These are phyloP conservation scores for Dryas iulia DNA, from an alignment of 1,140 invertebrate genomes.

Conservation along the genomic window DNA sequence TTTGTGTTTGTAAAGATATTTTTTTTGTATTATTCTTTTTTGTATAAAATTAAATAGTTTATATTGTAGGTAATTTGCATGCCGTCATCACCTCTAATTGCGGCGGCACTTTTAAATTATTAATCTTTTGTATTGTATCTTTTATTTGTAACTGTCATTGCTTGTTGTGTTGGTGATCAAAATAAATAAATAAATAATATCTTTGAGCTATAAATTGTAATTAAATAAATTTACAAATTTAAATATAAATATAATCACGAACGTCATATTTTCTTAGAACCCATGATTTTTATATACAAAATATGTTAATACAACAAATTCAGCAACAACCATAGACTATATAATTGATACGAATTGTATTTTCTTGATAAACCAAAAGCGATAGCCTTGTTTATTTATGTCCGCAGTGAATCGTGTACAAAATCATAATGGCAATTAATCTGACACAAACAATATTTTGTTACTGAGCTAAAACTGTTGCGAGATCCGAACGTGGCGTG, in stretches of 20 bases:
- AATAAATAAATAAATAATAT: too few species aligned
- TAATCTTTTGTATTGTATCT: too few species aligned
- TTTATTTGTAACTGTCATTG: too few species aligned
- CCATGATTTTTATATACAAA: not conserved
- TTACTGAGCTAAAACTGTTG: conserved; percentile 49
- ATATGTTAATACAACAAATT: not conserved
- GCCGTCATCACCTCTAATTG: too few species aligned
- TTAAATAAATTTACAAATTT: not conserved
- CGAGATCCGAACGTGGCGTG: conserved; percentile 62
- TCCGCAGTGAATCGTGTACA: conserved; percentile 36
- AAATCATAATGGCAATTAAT: conserved; percentile 47
- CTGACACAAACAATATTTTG: conserved; percentile 57
- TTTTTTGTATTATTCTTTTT: too few species aligned
- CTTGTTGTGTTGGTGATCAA: too few species aligned
- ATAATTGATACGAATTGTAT: conserved; percentile 16
- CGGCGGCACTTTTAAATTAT: too few species aligned
- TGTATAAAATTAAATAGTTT: too few species aligned
- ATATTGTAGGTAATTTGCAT: too few species aligned
- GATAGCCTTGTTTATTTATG: conserved; percentile 34
- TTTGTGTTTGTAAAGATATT: too few species aligned
- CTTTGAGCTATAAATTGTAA: not conserved
- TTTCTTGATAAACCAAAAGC: conserved; percentile 10
- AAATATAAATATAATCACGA: not conserved
- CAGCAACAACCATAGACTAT: not conserved
- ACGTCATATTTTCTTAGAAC: not conserved